phyloP scores from a whole-genome alignment of 1,140 invertebrate species.

The Platyscapa corneri region DNA sequence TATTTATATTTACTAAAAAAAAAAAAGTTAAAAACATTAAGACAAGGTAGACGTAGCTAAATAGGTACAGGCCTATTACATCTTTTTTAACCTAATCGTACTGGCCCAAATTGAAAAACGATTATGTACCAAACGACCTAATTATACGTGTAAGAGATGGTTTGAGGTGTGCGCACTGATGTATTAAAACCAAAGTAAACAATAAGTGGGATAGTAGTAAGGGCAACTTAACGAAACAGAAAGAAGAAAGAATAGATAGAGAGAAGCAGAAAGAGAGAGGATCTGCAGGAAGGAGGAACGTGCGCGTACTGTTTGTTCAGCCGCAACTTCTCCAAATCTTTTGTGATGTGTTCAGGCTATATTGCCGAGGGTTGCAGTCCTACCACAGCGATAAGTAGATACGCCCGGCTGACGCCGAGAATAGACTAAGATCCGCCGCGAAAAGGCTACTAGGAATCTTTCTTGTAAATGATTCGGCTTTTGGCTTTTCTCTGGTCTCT shows the following conservation, averaged over 20 bases:
- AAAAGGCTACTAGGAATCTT: constrained; percentile 48
- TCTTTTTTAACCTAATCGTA: background rate
- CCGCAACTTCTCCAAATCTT: constrained; percentile 64
- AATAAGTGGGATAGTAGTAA: background rate
- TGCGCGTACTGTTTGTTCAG: constrained; percentile 61
- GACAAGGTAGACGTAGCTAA: background rate
- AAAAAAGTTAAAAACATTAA: background rate
- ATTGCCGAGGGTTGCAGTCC: constrained; percentile 38
- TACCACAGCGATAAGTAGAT: constrained; percentile 44
- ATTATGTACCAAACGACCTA: constrained; percentile 43
- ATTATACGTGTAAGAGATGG: constrained; percentile 35
- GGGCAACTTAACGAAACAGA: background rate
- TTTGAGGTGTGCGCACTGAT: constrained; percentile 17
- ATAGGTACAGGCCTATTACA: background rate
- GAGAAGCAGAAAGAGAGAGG: background rate
- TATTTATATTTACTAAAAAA: background rate
- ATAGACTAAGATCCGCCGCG: constrained; percentile 36
- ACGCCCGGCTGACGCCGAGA: constrained; percentile 30
- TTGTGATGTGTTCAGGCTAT: constrained; percentile 52
- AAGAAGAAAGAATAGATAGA: constrained; percentile 13
- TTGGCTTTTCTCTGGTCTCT: constrained; percentile 8
- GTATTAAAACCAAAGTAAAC: constrained; percentile 42
- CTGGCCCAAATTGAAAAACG: constrained; percentile 8
- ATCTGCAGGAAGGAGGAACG: constrained; percentile 23
- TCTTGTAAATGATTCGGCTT: constrained; percentile 47